A percentile compares a stretch with the other conserved stretches of the same genome.
Conservation (phyloP, 2,797 vertebrate species). For the Cyclura pinguis region DNA sequence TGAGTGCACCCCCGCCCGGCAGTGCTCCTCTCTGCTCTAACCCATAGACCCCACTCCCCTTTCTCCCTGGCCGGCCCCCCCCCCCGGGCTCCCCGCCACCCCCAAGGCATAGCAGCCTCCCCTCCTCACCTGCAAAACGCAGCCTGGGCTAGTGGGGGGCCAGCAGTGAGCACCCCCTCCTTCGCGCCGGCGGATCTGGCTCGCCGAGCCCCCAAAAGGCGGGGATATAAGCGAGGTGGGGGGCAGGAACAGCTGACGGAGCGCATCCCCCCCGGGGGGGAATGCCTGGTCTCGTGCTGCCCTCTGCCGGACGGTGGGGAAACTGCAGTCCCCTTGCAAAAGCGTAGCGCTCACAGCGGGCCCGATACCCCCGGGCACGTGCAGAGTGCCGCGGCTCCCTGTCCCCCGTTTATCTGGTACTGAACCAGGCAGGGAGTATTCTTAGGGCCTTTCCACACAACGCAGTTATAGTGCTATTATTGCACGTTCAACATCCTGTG, state of each 20-base stretch:
- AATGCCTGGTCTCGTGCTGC: neutral
- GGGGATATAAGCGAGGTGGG: neutral
- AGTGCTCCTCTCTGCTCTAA: neutral
- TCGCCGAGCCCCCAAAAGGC: neutral
- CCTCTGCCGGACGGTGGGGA: slow-evolving; percentile 8
- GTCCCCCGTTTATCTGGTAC: too few relatives aligned
- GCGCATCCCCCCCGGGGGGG: neutral
- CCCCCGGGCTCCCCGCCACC: too few relatives aligned
- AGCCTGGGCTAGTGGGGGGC: too few relatives aligned
- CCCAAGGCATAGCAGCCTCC: neutral
- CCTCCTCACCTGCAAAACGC: slow-evolving; percentile 29
- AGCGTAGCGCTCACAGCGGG: too few relatives aligned
- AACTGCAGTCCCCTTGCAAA: neutral
- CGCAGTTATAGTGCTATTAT: too few relatives aligned
- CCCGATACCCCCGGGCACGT: neutral
- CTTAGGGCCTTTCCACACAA: too few relatives aligned
- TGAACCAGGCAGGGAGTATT: too few relatives aligned
- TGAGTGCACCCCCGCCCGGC: too few relatives aligned
- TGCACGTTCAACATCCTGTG: too few relatives aligned
- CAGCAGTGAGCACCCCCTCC: neutral
- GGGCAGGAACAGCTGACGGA: neutral
- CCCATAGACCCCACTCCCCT: neutral
- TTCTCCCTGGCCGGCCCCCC: neutral
- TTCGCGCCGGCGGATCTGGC: neutral
- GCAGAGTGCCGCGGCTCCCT: neutral